Evolutionary conservation across 2,888 invertebrate genomes (phyloP), one percentile per base, ranked within the genome.

Genomic region (Lysandra bellargus): DNA sequence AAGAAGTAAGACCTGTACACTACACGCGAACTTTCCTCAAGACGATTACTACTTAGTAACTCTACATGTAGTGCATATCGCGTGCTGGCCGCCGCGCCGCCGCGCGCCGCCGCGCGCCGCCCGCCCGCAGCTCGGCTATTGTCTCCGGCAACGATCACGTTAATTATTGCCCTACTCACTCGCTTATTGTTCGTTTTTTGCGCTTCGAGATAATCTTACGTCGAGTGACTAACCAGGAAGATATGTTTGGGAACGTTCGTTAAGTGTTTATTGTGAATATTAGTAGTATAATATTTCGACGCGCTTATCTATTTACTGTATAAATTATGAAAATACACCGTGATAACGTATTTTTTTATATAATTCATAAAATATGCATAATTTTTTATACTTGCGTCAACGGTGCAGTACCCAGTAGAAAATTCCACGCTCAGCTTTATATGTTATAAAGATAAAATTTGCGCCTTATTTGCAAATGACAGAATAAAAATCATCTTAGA

Each of bases 191-290:
- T 14, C 69, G 17, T 37, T 69, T 69, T 69, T 69, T 69, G 33
- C 69, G 69, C 69, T 69, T 33, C 7, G 12, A 64, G 69, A 33
- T 33, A 69, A 69, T 33, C 17, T 69, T 14, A 69, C 69, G 33
- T 37, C 69, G 14, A 69, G 37, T 69, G 37, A 69, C 69, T 69
- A 69, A 69, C 37, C 69, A 37, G 69, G 69, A 69, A 69, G 30
- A 69, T 69, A 69, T 69, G 33, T 69, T 69, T 69, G 69, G 33
- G 69, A 69, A 69, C 14, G 33, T 69, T 69, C 2, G 33, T 69
- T 69, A 37, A 69, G 69, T 69, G 69, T 33, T 69, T 69, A 69
- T 69, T 69, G 69, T 37, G 5, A 69, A 69, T 69, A 69, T 69
- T 33, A 69, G 69, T 69, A 33, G 14, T 33, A 17, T 69, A 17